Evolutionary conservation across 2,888 invertebrate species (phyloP), one percentile per base, ranked within the genome.

Genomic region (Acutogordius australiensis): DNA sequence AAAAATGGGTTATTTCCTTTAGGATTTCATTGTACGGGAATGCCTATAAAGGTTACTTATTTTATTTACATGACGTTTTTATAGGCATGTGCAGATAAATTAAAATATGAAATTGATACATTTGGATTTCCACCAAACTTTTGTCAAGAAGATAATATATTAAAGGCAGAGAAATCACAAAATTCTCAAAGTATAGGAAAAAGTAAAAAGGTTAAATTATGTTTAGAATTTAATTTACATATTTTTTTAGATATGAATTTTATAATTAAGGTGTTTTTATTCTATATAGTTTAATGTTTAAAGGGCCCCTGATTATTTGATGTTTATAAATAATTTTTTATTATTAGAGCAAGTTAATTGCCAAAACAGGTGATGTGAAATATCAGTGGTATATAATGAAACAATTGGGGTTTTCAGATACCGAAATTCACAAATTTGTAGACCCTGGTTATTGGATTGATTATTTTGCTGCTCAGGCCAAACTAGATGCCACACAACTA

Each of bases 381-480:
- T 97, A 82, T 70, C 97, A 97, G 68, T 97, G 94, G 94, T 83
- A 94, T 73, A 97, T 99, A 61, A 97, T 97, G 97, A 77, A 81
- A 68, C 82, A 84, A 67, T 74, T 97, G 61, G 91, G 88, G 0
- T 74, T 99, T 58, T 69, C 76, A 1, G 82, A 94, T 68, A 81
- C 83, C n/a, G 88, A 94, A 68, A 94, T 99, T 45, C 78, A 78
- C 62, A 76, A 81, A 65, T 99, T 97, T 76, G 82, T 90, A 23
- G 80, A 91, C 72, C 79, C 84, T 1, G 74, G 77, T 61, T 78
- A 90, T 70, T 97, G 97, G 97, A 75, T 99, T n/a, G 79, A 83
- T 64, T 94, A 90, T 71, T 97, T 99, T 69, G 94, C 97, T 61
- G 88, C 87, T 1, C 74, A 81, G 63, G 82, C 86, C 65, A 80